Evolutionary conservation across 1,140 invertebrate species (phyloP), one percentile per base, ranked within the genome.

Genomic region (Holotrichia oblita): DNA sequence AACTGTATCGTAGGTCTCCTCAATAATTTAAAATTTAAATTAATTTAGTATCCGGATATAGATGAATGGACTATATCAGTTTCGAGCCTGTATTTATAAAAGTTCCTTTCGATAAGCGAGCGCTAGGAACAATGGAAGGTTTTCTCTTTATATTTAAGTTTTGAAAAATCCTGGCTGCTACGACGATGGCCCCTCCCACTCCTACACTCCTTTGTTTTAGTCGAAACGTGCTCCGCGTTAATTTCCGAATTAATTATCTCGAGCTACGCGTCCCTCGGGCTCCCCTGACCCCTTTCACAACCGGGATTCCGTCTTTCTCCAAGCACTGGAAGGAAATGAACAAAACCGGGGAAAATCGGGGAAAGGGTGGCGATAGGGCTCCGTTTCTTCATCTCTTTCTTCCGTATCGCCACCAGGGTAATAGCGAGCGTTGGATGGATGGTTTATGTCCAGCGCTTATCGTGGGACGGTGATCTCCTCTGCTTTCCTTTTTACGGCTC

Each of bases 161-260:
- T 64, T 4, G 61, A 64, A 64, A 64, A 64, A 64, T 64, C 61
- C 61, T 20, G 17, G 17, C 22, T 64, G n/a, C n/a, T 10, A 48
- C 44, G n/a, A 14, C 44, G 44, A 10, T n/a, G 44, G 0, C 44
- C n/a, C 44, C 44, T 48, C 7, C 44, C 4, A 10, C 12, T 0
- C 41, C 12, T 9, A 2, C 0, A n/a, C 44, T 48, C 44, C 61
- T 64, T 64, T 64, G 61, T 64, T 64, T 64, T 64, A 17, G 61
- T 0, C 61, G 61, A 64, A 48, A 64, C 61, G 61, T 64, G 61
- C 61, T 64, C 22, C 61, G 61, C 61, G 61, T 64, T 64, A 64
- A 64, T 64, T 64, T 64, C 61, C 61, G 61, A 64, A 64, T 64
- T 64, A 64, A 64, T 64, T 64, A 64, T 64, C 61, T 64, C 61